These are phyloP conservation scores for Polyploca ridens DNA, from an alignment of 2,888 invertebrate genomes.

Conservation along the genomic window DNA sequence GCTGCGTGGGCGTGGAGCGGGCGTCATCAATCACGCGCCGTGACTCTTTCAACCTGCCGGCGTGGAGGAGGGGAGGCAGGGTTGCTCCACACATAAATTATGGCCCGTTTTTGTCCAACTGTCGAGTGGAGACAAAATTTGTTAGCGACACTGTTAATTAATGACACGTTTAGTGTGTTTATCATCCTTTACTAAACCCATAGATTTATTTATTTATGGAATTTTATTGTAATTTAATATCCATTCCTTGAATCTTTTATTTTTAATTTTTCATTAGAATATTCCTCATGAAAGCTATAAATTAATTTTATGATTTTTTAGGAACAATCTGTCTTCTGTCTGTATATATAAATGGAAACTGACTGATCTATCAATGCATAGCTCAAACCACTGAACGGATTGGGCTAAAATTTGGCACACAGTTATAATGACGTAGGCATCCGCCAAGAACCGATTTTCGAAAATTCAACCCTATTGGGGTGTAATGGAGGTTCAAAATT, in stretches of 20 bases:
- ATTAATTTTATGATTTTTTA: neutral
- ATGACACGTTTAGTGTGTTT: conserved; percentile 61
- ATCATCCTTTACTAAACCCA: conserved; percentile 32
- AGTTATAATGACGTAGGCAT: no score
- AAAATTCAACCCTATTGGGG: no score
- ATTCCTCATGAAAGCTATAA: neutral
- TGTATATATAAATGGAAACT: no score
- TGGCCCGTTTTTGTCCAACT: conserved; percentile 68
- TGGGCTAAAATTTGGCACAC: no score
- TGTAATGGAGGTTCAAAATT: no score
- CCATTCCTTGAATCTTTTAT: neutral
- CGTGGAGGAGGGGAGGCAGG: conserved; percentile 52
- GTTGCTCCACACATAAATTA: conserved; percentile 76
- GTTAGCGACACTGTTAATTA: conserved; percentile 77
- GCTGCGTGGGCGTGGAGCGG: conserved; percentile 67
- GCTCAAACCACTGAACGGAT: no score
- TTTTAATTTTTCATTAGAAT: neutral
- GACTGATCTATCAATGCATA: no score
- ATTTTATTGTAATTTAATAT: neutral
- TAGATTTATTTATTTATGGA: conserved; percentile 4
- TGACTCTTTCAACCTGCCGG: conserved; percentile 83
- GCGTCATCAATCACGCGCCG: conserved; percentile 79
- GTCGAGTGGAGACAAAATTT: conserved; percentile 75
- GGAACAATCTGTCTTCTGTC: neutral
- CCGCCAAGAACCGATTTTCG: no score